Evolutionary conservation across 2,797 vertebrate species (phyloP), one percentile per base, ranked within the genome.

Genomic region (Bovichtus diacanthus): DNA sequence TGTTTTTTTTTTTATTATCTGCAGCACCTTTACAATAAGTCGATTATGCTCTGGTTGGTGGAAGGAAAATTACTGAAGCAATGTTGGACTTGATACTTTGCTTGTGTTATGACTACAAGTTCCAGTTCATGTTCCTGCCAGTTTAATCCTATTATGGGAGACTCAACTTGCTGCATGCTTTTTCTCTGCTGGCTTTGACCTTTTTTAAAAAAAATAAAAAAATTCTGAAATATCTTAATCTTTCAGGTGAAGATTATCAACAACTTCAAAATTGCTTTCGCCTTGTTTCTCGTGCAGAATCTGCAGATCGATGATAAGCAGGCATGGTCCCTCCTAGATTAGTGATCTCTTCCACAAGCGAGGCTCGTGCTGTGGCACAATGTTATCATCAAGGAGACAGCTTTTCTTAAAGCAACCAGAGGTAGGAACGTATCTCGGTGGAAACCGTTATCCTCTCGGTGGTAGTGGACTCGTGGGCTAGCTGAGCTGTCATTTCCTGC

Each of bases 311-410:
- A 80, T 83, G 76, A 80, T 83, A 72, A 80, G 67, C 34, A 63
- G n/a, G 51, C 65, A 39, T 15, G 39, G 47, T 27, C 27, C 38
- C 60, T 75, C 27, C 3, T 39, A 74, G 78, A 83, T 84, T 46
- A 54, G 54, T 49, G 38, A 81, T 79, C 54, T 77, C 53, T 72
- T 44, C 38, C 64, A 55, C 69, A 61, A 11, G 70, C 23, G 1
- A 61, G 29, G 31, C 74, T 74, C 9, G 5, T 6, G 34, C 80
- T 44, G 69, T 53, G 59, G 36, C 36, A 64, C 70, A 69, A 60
- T 72, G 78, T 90, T 86, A 89, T 90, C 81, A 80, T 80, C 78
- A 70, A 87, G 76, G 63, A 80, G 78, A 31, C 76, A 69, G 80
- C 27, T 10, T 76, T 70, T 85, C 68, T 81, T 15, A 59, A 61